Conservation (phyloP, 2,888 invertebrate genomes). For the Nephrotoma appendiculata region DNA sequence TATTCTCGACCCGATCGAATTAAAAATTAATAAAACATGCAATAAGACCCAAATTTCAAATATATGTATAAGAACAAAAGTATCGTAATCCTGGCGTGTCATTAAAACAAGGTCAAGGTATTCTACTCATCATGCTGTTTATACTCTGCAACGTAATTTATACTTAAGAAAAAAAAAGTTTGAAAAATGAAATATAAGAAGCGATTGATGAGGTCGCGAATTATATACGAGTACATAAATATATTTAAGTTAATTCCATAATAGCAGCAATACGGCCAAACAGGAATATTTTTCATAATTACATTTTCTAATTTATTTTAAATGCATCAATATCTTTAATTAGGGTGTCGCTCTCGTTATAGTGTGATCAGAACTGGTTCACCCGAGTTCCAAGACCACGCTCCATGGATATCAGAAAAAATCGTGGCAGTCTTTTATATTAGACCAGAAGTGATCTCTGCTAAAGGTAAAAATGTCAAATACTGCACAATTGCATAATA, state of each 20-base stretch:
- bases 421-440: no score
- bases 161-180: background rate
- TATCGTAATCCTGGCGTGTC: background rate
- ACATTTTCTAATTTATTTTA: no score
- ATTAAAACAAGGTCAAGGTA: background rate
- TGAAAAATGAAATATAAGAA: background rate
- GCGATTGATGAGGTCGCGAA: background rate
- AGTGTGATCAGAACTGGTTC: no score
- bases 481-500: background rate
- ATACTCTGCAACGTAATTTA: background rate
- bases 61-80: background rate
- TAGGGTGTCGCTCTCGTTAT: no score
- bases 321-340: no score
- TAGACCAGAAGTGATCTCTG: no score
- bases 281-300: background rate
- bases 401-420: no score
- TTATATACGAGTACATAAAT: background rate
- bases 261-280: background rate
- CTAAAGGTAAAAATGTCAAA: no score
- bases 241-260: background rate
- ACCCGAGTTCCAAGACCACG: no score
- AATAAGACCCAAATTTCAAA: background rate
- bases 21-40: background rate
- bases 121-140: background rate
- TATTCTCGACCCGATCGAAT: background rate